Evolutionary conservation across 2,888 invertebrate species (phyloP).

Genomic region (Aplocera efformata): DNA sequence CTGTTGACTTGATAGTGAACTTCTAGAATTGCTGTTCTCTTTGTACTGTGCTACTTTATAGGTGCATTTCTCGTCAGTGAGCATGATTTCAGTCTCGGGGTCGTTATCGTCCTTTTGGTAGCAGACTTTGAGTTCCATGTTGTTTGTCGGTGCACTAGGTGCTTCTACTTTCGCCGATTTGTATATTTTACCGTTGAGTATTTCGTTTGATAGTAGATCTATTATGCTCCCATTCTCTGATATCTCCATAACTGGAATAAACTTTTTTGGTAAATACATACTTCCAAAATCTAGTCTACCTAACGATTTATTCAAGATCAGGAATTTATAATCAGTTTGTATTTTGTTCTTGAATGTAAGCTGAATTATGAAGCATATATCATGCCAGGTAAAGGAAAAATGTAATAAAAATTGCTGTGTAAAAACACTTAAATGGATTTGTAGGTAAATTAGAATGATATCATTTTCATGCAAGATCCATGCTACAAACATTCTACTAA

Average conservation of each 20-base stretch:
- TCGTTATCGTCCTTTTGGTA: conserved; percentile 59
- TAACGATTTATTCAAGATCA: not conserved
- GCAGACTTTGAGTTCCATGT: conserved; percentile 62
- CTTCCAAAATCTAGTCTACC: not conserved
- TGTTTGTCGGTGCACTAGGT: conserved; percentile 42
- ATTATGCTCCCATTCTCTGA: conserved; percentile 79
- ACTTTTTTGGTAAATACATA: not conserved
- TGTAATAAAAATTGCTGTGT: no score
- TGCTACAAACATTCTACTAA: no score
- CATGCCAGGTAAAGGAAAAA: no score
- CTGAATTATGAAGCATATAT: no score
- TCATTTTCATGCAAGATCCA: no score
- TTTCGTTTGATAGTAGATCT: conserved; percentile 70
- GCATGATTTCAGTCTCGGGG: conserved; percentile 61
- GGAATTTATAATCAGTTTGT: no score
- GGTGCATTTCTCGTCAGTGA: conserved; percentile 60
- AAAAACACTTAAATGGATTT: no score
- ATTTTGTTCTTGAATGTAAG: no score
- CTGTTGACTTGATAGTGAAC: conserved; percentile 59
- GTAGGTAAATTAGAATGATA: no score
- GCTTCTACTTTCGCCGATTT: conserved; percentile 56
- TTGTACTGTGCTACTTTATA: conserved; percentile 64
- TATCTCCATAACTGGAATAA: conserved; percentile 81
- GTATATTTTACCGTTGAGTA: conserved; percentile 80
- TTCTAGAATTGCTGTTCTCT: conserved; percentile 52